Base-by-base conservation (phyloP, 1,140 invertebrate genomes). In the Drosophila jambulina region DNA sequence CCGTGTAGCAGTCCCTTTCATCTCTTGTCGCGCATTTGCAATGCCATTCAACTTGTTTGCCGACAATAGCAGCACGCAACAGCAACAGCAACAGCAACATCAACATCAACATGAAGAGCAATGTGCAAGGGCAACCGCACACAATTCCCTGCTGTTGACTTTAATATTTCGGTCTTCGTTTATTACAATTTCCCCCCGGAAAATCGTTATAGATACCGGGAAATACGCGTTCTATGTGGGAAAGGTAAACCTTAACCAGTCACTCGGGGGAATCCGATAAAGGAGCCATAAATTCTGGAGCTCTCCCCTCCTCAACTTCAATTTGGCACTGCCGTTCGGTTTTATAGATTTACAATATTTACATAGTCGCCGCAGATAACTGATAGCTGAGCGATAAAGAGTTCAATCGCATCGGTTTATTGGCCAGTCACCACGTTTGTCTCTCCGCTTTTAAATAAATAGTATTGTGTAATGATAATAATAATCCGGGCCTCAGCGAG, bases 351-450 rank as follows among this genome's bases (percentile, higher is more conserved):
- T 84, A 90, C 65, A 75, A 63, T 88, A 84, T 88, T 90, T 80
- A 65, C 75, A 53, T 70, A 53, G 54, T 78, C 63, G 17, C 67
- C 23, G 45, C 60, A 80, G 62, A 77, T 57, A 49, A 48, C 25
- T 34, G 48, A 65, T 74, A 77, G 63, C 36, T 17, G 23, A 25
- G 62, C 74, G 84, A 88, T 88, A 88, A 87, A 88, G 84, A 88
- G 84, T 88, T 88, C 84, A 88, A 88, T 88, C 80, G 84, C 84
- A 62, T 90, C 54, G 65, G 84, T 87, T 83, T 87, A 87, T 88
- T 80, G 83, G 78, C 75, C 74, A 51, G 48, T 13, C 48, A 36
- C 10, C 13, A n/a, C 58, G 42, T 54, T 54, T 70, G 40, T 57
- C 61, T 49, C 42, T 64, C 43, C 32, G 42, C 74, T 69, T 78